These are phyloP conservation scores for Gobio gobio DNA, from an alignment of 2,113 vertebrate genomes.

Conservation along the genomic window DNA sequence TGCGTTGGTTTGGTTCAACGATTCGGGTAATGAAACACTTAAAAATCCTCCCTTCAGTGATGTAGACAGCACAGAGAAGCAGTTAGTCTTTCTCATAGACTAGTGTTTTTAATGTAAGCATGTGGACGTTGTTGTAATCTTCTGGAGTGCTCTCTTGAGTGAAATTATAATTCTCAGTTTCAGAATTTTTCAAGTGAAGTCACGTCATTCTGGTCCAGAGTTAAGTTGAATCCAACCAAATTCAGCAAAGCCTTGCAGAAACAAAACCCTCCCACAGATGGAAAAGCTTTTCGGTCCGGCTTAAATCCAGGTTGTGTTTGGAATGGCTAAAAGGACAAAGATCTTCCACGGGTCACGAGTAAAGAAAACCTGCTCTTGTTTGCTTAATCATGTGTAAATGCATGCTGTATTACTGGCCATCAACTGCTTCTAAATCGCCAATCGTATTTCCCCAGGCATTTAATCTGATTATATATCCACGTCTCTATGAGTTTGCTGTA, in stretches of 20 bases:
- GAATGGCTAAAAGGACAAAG: not conserved
- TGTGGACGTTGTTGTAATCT: not conserved
- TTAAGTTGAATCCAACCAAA: not conserved
- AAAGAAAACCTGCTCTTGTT: not conserved
- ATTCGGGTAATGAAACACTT: not conserved
- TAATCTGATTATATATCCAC: constrained; percentile 15
- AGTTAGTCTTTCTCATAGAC: constrained; percentile 2
- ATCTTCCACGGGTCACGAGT: constrained; percentile 6
- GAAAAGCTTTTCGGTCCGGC: constrained; percentile 17
- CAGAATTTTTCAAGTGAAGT: constrained; percentile 16
- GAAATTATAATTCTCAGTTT: not conserved
- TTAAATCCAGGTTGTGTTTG: constrained; percentile 15
- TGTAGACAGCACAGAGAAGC: not conserved
- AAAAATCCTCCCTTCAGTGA: not conserved
- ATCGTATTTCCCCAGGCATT: not conserved
- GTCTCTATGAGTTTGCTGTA: not conserved
- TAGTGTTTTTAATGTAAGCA: not conserved
- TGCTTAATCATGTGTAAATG: constrained; percentile 8
- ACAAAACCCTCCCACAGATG: constrained; percentile 15
- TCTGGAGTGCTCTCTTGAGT: constrained; percentile 3
- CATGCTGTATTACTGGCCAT: not conserved
- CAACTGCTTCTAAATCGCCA: not conserved
- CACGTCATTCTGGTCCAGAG: constrained; percentile 12
- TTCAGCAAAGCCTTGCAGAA: constrained; percentile 19
- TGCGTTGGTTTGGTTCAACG: not conserved